phyloP scores from a whole-genome alignment of 2,113 vertebrate genomes.

The Butorides virescens region DNA sequence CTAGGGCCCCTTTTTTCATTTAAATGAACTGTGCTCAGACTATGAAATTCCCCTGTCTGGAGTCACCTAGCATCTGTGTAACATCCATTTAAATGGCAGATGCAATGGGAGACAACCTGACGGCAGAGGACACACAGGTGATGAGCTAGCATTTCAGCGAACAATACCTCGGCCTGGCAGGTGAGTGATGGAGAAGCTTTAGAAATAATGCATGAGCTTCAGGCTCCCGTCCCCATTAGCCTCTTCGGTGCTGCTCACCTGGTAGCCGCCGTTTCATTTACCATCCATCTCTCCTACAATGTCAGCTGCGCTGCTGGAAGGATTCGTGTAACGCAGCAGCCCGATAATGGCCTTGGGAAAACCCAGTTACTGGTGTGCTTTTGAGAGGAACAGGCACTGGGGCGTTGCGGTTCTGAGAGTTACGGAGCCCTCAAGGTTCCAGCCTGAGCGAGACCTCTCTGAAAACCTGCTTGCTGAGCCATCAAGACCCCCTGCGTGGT shows the following conservation, averaged over 20 bases:
- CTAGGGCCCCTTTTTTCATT: not conserved
- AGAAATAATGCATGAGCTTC: conserved; percentile 69
- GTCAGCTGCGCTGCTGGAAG: not conserved
- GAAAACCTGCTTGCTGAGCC: not conserved
- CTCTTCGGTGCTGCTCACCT: not conserved
- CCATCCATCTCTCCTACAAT: not conserved
- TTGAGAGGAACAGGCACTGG: not conserved
- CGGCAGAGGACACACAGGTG: not conserved
- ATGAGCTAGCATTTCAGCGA: conserved; percentile 23
- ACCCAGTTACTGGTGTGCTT: too few relatives aligned
- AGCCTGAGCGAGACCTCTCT: not conserved
- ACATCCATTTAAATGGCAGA: not conserved
- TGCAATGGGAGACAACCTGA: not conserved
- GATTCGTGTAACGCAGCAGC: not conserved
- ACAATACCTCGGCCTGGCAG: conserved; percentile 25
- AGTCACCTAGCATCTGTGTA: not conserved
- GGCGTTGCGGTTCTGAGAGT: not conserved
- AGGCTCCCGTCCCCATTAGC: not conserved
- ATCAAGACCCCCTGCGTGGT: not conserved
- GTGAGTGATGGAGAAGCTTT: not conserved
- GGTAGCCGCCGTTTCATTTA: not conserved
- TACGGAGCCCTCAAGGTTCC: not conserved
- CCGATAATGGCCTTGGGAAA: not conserved
- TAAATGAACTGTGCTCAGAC: not conserved
- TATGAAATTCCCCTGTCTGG: not conserved